Base-by-base conservation (phyloP, 2,888 invertebrate genomes). In the Malacosoma neustria region DNA sequence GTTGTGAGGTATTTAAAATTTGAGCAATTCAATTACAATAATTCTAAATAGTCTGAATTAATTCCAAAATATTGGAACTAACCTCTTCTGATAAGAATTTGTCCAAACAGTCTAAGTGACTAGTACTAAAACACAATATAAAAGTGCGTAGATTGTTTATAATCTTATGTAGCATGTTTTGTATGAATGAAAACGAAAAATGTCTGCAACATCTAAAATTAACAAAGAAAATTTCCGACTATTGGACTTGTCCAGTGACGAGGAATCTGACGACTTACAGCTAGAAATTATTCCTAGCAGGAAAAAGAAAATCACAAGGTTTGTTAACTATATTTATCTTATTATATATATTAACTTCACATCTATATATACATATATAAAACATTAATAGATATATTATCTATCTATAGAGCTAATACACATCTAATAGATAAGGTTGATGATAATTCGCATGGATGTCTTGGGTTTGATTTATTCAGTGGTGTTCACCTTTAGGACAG, bases 151-250 rank as follows among this genome's bases (percentile, higher is more conserved):
- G 22, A 4, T 2, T 22, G 22, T 22, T 7, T 22, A 22, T 5
- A 22, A 7, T 22, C 22, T 9, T n/a, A 5, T 13, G 29, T 75
- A 80, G 70, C 47, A 82, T 81, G 74, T 63, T 62, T 51, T 61
- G 40, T 57, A 58, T 56, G 52, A 57, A 52, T 44, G 40, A 50
- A 41, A 43, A 38, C 35, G 35, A 49, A 75, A 59, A 51, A 85
- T 85, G 84, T 75, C 80, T 46, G 49, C 70, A 52, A 70, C 79
- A 41, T 63, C 72, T 15, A 87, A 76, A 67, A 69, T 76, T 54
- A 87, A 87, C 57, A 90, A 89, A 59, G 90, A 90, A 75, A 89
- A 89, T 47, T 89, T 89, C 61, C 88, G 90, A 51, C 84, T 91
- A 33, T 64, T 91, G 55, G 89, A 89, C 57, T 63, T 89, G 43